Evolutionary conservation across 2,888 invertebrate genomes (phyloP), one percentile per base, ranked within the genome.

Genomic region (Trissolcus japonicus): DNA sequence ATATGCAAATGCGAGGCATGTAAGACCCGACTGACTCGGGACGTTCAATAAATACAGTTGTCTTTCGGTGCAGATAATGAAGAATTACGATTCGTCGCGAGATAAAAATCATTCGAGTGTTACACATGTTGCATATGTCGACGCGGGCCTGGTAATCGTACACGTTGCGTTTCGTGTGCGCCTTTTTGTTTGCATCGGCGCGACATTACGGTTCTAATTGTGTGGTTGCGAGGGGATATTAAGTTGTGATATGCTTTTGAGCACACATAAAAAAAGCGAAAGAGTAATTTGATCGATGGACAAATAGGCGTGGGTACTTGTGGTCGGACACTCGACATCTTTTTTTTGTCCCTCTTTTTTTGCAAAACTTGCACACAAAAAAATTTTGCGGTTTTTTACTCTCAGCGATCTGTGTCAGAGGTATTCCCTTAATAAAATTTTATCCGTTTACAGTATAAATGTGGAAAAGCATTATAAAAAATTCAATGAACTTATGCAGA

Each of bases 1-100:
- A 63, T 72, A 77, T 71, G 76, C 46, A 63, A 77, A 77, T 77
- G 59, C 57, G 21, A 14, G 35, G 53, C 67, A 40, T 57, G 76
- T 68, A 40, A 51, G 29, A 61, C 25, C 62, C 54, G 29, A 17
- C 56, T 17, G 19, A 55, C 56, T 60, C 17, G 25, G 41, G 46
- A 17, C 60, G 53, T 75, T 65, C 65, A 60, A 69, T 69, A 76
- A 76, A 63, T 55, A 57, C 46, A 46, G 60, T 53, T 50, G 62
- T 57, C 61, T 57, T 62, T 53, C 51, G 14, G 61, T 35, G 51
- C 43, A 4, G 55, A 62, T 55, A 66, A 56, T 62, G 66, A 74
- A 62, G 73, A 74, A 55, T 67, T 67, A 57, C 55, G 61, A 67
- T 74, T 67, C 59, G 67, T 67, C 19, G 25, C 7, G 53, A 41